Evolutionary conservation across 2,113 vertebrate genomes (phyloP), one percentile per base, ranked within the genome.

Genomic region (Pungitius pungitius): DNA sequence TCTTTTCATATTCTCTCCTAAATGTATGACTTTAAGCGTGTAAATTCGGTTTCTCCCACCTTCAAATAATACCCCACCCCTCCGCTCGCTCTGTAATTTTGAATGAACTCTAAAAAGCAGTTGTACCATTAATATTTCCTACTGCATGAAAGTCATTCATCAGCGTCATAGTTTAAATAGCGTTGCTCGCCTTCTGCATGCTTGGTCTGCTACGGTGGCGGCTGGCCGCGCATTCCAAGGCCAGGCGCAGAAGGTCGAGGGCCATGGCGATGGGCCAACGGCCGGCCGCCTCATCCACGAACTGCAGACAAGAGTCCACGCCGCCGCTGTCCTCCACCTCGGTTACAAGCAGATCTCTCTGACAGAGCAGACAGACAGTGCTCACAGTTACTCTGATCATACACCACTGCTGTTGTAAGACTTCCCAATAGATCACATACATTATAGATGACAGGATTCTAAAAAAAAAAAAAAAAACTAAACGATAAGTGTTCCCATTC

Each of bases 301-400:
- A 87, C 17, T 43, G 73, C 47, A 95, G 58, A 22, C 92, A 94
- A 1, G 90, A 86, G 62, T 94, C 88, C 13, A 94, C 62, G 17
- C 78, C 59, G 13, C 90, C 93, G 27, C 84, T 90, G 55, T 94
- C 90, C 74, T 94, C 92, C 76, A 92, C 84, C 68, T 86, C 4
- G 1, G 88, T 86, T 58, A 83, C 71, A 6, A 95, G 69, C 37
- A 90, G 13, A 17, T 93, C 87, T 35, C 91, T 92, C 94, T 94
- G 72, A 43, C 3, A 64, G 56, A 66, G 3, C 35, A 27, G 7
- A 76, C 26, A 35, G 18, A 56, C 35, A 43, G 51, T 13, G 49
- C 2, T 6, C 6, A 13, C 56, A 42, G 7, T 61, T 18, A 9
- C 8, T 42, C 22, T 6, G 10, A 62, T 18, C 58, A 27, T 18